Percentiles rank a stretch among this genome's conserved stretches.
Conservation (phyloP, 2,797 vertebrate species). For the Macropus fuliginosus region DNA sequence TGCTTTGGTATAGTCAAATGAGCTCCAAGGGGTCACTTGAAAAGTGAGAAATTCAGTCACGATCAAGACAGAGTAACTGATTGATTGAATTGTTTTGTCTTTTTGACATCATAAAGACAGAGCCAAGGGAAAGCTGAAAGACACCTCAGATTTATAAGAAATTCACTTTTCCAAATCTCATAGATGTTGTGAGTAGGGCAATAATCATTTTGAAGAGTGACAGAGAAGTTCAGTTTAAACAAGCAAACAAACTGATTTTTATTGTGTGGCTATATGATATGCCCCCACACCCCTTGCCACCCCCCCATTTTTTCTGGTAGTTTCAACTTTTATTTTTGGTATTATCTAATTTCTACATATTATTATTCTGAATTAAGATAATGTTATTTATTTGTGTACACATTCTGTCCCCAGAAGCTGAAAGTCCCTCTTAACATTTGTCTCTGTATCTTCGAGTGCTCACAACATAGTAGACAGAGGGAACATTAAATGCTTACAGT, state of each 20-base stretch:
- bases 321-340: neutral
- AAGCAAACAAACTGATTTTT: neutral
- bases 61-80: neutral
- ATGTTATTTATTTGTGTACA: neutral
- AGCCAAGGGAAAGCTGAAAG: neutral
- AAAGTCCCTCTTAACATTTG: neutral
- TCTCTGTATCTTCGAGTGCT: neutral
- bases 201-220: neutral
- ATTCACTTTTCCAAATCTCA: neutral
- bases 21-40: neutral
- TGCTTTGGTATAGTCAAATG: neutral
- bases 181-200: neutral
- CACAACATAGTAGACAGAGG: neutral
- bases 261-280: neutral
- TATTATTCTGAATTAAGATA: neutral
- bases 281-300: neutral
- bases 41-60: neutral
- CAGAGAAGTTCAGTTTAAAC: neutral
- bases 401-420: neutral
- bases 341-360: neutral
- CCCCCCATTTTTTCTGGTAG: neutral
- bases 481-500: neutral
- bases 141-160: neutral
- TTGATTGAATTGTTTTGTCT: neutral
- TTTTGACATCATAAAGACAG: neutral